A percentile compares a stretch with the other conserved stretches of the same genome.
These are phyloP conservation scores for Philopotamus ludificatus DNA, from an alignment of 1,140 invertebrate species.

Conservation along the genomic window DNA sequence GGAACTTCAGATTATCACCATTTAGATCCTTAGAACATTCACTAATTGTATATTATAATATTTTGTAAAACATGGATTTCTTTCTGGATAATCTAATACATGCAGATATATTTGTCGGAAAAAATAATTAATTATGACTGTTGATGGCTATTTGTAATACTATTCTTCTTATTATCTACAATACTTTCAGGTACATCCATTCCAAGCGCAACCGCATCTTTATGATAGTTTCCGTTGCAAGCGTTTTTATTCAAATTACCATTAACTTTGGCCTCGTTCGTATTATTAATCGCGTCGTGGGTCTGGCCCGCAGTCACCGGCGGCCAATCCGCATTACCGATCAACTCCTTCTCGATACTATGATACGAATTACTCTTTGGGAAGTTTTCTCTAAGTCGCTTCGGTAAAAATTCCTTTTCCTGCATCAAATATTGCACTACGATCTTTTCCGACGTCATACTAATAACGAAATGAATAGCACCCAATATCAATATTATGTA, in stretches of 20 bases:
- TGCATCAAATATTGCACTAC: slow-evolving; percentile 63
- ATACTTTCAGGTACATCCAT: no score
- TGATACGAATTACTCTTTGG: slow-evolving; percentile 59
- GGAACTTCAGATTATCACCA: no score
- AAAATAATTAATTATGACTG: no score
- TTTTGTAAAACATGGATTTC: no score
- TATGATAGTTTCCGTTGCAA: not conserved
- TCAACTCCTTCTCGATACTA: slow-evolving; percentile 50
- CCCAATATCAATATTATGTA: slow-evolving; percentile 63
- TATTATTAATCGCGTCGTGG: not conserved
- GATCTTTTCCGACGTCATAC: slow-evolving; percentile 62
- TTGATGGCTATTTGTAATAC: no score
- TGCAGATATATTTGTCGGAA: no score
- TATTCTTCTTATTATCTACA: no score
- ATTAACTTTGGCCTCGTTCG: not conserved
- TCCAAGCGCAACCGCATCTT: no score
- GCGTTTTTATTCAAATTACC: not conserved
- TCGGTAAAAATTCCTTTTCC: slow-evolving; percentile 56
- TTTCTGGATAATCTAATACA: no score
- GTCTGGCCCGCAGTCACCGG: not conserved
- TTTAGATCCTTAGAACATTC: no score
- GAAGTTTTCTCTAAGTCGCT: slow-evolving; percentile 56
- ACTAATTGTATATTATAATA: no score
- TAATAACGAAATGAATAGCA: slow-evolving; percentile 60
- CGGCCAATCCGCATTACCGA: slow-evolving; percentile 37